Conservation (phyloP, 2,113 vertebrate genomes). For the Toxotes jaculatrix region DNA sequence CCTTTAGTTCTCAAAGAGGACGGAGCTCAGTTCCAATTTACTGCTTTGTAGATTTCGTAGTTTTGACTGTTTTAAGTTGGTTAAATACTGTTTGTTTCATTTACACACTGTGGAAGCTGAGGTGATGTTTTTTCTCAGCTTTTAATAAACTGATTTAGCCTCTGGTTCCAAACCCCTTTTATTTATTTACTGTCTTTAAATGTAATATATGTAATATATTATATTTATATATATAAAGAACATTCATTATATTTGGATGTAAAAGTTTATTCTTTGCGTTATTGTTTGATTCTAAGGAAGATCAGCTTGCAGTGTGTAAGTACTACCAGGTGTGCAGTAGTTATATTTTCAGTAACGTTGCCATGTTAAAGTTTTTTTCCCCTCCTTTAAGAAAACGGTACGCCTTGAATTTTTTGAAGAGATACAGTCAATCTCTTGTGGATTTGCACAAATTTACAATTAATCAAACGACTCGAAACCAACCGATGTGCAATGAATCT, state of each 20-base stretch:
- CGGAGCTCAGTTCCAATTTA: neutral
- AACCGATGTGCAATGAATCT: neutral
- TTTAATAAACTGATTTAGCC: neutral
- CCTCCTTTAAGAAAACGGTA: no score
- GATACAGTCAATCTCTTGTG: slow-evolving; percentile 1
- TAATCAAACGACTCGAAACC: neutral
- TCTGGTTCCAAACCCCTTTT: no score
- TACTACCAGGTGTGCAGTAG: no score
- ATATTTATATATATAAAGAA: no score
- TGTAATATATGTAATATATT: no score
- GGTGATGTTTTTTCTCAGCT: neutral
- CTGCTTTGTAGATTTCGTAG: no score
- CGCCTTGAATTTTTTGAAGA: neutral
- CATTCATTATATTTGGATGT: neutral
- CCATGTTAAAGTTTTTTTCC: no score
- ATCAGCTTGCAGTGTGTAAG: neutral
- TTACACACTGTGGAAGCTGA: neutral
- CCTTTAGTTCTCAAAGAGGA: slow-evolving; percentile 19
- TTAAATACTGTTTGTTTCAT: neutral
- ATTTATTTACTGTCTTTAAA: no score
- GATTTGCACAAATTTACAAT: slow-evolving; percentile 2
- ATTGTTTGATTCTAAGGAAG: no score
- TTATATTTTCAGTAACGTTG: neutral
- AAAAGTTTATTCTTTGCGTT: neutral
- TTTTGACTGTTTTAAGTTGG: no score